Conservation (phyloP, 2,888 invertebrate genomes). For the Trichopoda pennipes region DNA sequence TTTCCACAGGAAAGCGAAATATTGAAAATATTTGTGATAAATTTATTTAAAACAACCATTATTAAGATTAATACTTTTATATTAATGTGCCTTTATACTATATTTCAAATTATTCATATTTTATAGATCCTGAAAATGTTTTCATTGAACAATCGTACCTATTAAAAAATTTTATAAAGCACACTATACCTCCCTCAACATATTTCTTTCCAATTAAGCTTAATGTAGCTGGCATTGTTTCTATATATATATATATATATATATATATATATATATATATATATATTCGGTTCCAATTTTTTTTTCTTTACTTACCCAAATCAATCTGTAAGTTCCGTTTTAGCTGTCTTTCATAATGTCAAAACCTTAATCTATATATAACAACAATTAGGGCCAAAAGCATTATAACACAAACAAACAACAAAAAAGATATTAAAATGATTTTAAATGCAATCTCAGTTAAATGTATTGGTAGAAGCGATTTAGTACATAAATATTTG, state of each 20-base stretch:
- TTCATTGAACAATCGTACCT: not conserved
- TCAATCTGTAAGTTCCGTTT: slow-evolving; percentile 55
- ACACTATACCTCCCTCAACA: too few relatives aligned
- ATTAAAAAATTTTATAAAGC: too few relatives aligned
- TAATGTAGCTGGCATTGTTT: not conserved
- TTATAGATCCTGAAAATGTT: too few relatives aligned
- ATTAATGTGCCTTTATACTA: too few relatives aligned
- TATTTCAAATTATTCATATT: too few relatives aligned
- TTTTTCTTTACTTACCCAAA: slow-evolving; percentile 32
- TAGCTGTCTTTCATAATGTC: slow-evolving; percentile 64
- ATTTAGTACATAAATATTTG: slow-evolving; percentile 5
- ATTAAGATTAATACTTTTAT: too few relatives aligned
- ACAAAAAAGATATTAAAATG: slow-evolving; percentile 34
- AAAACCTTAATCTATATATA: slow-evolving; percentile 56
- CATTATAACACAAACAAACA: not conserved
- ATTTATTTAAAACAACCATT: too few relatives aligned
- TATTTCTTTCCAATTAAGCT: not conserved
- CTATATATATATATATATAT: not conserved
- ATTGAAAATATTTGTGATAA: too few relatives aligned
- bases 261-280: not conserved
- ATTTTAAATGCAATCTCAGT: slow-evolving; percentile 56
- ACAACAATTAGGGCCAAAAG: slow-evolving; percentile 39
- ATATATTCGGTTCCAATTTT: not conserved
- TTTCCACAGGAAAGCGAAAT: too few relatives aligned
- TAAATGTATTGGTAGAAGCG: slow-evolving; percentile 47